Base-by-base conservation (phyloP, 1,140 invertebrate genomes). In the Sitodiplosis mosellana region DNA sequence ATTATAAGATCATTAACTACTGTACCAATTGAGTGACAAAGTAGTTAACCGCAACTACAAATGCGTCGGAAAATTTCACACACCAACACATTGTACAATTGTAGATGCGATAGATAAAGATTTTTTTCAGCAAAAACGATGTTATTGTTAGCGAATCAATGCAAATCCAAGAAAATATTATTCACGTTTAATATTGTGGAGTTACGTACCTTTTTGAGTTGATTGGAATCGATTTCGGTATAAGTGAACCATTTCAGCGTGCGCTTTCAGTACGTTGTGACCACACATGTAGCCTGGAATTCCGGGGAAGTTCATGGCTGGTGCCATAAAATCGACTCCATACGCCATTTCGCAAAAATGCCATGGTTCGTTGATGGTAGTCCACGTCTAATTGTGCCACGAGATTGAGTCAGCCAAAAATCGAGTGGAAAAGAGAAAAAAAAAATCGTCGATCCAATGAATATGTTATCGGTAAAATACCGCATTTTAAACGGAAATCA, bases 321-420 rank as follows among this genome's bases (percentile, higher is more conserved):
- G 75, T 1, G 75, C 74, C 54, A 73, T 65, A 47, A 69, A 70
- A 15, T 69, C 68, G 3, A 66, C 64, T 2, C 73, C 72, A 55
- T 82, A 82, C 14, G 76, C 76, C 49, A 70, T 66, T 47, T 73
- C 60, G 51, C 77, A 79, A 3, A 74, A 69, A 50, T 77, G 74
- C 67, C 73, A 73, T 2, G 80, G 78, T 59, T 84, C 80, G 58
- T 83, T 83, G 49, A 85, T 72, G 0, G 81, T 83, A 1, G 76
- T 72, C 77, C 80, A 85, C 49, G 72, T 52, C 51, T 49, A 38
- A 27, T 18, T 12, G 27, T 20, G n/a, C n/a, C 22, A 45, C 19
- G 12, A 2, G 8, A 14, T 42, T 8, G 10, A 27, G 10, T 27
- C 27, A 3, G 10, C 27, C 3, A 27, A 27, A 27, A 27, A 27